phyloP scores from a whole-genome alignment of 2,888 invertebrate species.

The Eupithecia subfuscata region DNA sequence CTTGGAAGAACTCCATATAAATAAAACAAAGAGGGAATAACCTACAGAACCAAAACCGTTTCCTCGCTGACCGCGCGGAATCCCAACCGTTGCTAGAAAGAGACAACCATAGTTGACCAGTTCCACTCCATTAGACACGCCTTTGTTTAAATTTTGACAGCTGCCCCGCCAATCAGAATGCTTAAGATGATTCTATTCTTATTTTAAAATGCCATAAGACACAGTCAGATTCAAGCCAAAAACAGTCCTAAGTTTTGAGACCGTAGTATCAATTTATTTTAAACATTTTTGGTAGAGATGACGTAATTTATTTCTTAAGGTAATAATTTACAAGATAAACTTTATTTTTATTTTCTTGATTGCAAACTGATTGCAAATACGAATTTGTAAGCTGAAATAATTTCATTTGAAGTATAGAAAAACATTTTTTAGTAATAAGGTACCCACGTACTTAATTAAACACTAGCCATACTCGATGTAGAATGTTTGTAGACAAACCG shows the following conservation, averaged over 20 bases:
- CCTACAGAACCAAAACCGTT: constrained; percentile 44
- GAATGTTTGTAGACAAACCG: too few relatives aligned
- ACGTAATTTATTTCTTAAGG: not conserved
- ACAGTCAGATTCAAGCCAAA: constrained; percentile 7
- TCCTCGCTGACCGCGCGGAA: constrained; percentile 30
- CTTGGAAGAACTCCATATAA: too few relatives aligned
- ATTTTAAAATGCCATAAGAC: constrained; percentile 28
- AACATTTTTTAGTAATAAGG: too few relatives aligned
- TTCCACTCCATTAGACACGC: constrained; percentile 72
- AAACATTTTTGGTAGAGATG: not conserved
- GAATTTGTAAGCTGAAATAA: not conserved
- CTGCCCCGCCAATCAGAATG: constrained; percentile 63
- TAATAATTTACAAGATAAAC: not conserved
- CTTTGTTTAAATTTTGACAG: constrained; percentile 76
- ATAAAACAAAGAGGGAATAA: too few relatives aligned
- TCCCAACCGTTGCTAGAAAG: constrained; percentile 55
- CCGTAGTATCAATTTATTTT: not conserved
- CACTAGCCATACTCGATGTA: too few relatives aligned
- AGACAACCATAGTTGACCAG: constrained; percentile 60
- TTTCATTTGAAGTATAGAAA: too few relatives aligned
- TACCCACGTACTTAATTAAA: too few relatives aligned
- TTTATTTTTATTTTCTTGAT: not conserved
- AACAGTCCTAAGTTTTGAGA: not conserved
- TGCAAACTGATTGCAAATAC: not conserved
- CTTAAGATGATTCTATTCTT: constrained; percentile 21